Evolutionary conservation across 2,888 invertebrate genomes (phyloP), one percentile per base, ranked within the genome.

Genomic region (Andrena marginata): DNA sequence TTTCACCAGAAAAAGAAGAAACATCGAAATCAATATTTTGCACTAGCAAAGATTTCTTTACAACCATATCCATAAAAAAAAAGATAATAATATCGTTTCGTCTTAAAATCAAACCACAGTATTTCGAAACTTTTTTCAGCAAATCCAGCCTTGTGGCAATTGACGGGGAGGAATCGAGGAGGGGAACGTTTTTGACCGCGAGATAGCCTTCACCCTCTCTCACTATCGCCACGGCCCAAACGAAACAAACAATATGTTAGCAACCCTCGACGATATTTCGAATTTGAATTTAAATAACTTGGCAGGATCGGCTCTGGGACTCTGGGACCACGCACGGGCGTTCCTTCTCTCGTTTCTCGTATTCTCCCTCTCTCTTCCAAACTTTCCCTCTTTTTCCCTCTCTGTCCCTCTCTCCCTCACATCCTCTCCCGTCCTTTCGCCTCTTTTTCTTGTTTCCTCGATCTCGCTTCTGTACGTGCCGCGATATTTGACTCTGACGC

Each of bases 261-360:
- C 93, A 92, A 93, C 93, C 94, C 94, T 92, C 93, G 93, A 91
- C 93, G 93, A 94, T 94, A 94, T 94, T 94, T 93, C 94, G 94
- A 94, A 94, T 94, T 94, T 94, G 94, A 94, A 94, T 94, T 94
- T 94, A 94, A 94, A 94, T 94, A 94, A 94, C 94, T 93, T 94
- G 93, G 94, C 92, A 93, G 93, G 93, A 94, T 94, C 94, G 94
- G 94, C 94, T 94, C 91, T 89, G 94, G 94, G 94, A 94, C 94
- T 93, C 85, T 93, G 94, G 94, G 94, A 94, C 93, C 88, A 90
- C 90, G 90, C 90, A 92, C 92, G 91, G 89, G 91, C 91, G 90
- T 91, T 91, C 90, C 90, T 90, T 88, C 90, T 90, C 88, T 86
- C 86, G 77, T 87, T 83, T 73, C 84, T 85, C 80, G 75, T 78